Conservation (phyloP, 1,140 invertebrate species). For the Drosophila asahinai region DNA sequence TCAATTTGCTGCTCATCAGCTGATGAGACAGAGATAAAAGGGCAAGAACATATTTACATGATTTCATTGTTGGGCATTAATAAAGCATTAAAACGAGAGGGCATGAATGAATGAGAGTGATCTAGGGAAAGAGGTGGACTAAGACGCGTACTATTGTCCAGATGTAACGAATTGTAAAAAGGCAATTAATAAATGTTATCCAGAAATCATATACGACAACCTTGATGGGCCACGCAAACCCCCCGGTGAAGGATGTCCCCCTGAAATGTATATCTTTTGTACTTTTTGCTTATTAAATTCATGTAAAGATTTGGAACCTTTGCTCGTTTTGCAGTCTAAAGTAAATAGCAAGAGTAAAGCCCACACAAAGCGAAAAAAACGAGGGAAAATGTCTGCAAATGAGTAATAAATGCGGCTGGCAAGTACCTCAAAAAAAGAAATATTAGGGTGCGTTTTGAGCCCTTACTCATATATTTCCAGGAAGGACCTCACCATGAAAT, state of each 20-base stretch:
- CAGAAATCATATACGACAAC: neutral
- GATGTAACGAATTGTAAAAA: no score
- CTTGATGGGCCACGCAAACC: no score
- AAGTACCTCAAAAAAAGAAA: constrained; percentile 30
- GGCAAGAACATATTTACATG: neutral
- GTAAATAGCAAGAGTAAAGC: constrained; percentile 65
- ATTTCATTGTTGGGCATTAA: no score
- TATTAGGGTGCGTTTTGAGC: neutral
- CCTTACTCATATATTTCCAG: constrained; percentile 17
- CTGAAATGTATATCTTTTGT: constrained; percentile 27
- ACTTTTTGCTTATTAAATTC: constrained; percentile 71
- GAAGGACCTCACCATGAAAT: constrained; percentile 56
- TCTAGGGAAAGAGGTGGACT: no score
- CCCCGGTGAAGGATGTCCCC: neutral
- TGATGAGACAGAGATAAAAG: neutral
- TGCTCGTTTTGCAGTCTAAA: constrained; percentile 69
- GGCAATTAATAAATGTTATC: constrained; percentile 44
- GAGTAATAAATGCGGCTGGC: constrained; percentile 73
- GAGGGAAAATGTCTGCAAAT: constrained; percentile 70
- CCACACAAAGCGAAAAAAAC: constrained; percentile 7
- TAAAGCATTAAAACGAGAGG: no score
- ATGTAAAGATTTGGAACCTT: constrained; percentile 76
- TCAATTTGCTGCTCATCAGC: constrained; percentile 78
- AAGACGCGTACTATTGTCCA: no score
- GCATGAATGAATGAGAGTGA: no score